A percentile compares a stretch with the other conserved stretches of the same genome.
Conservation (phyloP, 1,140 invertebrate genomes). For the Arion vulgaris region DNA sequence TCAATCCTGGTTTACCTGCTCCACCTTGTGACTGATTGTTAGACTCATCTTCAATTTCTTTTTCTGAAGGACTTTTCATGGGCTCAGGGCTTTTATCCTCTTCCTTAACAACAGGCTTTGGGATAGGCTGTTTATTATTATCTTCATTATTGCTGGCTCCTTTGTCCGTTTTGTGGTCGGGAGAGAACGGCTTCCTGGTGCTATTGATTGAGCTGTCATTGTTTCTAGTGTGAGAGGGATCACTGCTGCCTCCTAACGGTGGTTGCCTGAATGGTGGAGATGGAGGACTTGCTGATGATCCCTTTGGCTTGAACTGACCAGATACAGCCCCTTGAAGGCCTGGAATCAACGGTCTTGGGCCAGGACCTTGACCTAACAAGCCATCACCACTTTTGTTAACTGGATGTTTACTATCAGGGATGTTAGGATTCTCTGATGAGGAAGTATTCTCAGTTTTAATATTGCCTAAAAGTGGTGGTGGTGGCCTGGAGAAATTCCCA, state of each 20-base stretch:
- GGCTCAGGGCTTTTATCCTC: conserved; percentile 15
- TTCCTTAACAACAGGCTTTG: conserved; percentile 24
- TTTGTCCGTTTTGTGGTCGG: background rate
- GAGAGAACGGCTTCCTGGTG: background rate
- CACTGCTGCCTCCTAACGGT: background rate
- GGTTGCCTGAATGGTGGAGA: background rate
- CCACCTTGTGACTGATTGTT: conserved; percentile 2
- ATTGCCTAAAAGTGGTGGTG: conserved; percentile 25
- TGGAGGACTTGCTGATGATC: background rate
- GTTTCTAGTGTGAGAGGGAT: background rate
- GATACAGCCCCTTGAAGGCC: conserved; percentile 11
- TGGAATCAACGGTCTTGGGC: conserved; percentile 29
- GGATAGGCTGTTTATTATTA: background rate
- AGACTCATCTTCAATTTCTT: background rate
- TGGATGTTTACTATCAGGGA: conserved; percentile 6
- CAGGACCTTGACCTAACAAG: conserved; percentile 28
- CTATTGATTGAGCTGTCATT: background rate
- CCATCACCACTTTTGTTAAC: conserved; percentile 23
- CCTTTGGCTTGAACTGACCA: conserved; percentile 23
- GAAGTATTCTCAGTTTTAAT: background rate
- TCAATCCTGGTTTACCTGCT: conserved; percentile 31
- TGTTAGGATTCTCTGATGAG: background rate
- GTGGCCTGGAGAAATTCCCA: conserved; percentile 22
- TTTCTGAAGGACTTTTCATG: background rate
- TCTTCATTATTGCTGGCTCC: background rate